Evolutionary conservation across 30 jellyfish, hydroid and myxozoan genomes (phyloP).

Genomic region (Cassiopea xamachana): DNA sequence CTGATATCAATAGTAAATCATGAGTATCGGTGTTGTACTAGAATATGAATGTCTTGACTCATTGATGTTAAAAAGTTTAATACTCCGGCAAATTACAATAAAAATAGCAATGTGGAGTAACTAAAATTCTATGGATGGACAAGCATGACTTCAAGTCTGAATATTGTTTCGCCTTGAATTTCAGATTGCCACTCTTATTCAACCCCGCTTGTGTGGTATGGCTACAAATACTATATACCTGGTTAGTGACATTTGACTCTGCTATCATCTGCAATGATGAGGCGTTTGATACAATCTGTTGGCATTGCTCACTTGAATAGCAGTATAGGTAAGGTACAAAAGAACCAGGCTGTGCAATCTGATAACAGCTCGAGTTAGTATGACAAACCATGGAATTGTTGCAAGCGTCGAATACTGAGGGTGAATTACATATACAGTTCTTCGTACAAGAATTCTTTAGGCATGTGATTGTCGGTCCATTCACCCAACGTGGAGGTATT

Average conservation of each 20-base stretch:
- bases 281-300: slow-evolving; percentile 2
- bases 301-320: neutral
- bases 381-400: slow-evolving; percentile 15
- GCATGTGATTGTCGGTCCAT: neutral
- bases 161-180: too few species aligned
- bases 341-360: neutral
- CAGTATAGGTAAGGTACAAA: neutral
- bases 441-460: slow-evolving; percentile 2
- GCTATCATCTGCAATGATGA: neutral
- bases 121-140: too few species aligned
- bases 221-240: neutral
- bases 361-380: slow-evolving; percentile 23
- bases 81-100: too few species aligned
- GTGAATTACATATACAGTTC: slow-evolving; percentile 4
- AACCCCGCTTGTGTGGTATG: too few species aligned
- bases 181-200: too few species aligned
- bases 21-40: too few species aligned
- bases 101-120: too few species aligned
- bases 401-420: neutral
- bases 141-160: too few species aligned
- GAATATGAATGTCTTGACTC: too few species aligned
- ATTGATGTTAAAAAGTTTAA: too few species aligned
- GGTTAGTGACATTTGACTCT: neutral
- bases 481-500: neutral
- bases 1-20: too few species aligned